Evolutionary conservation across 2,888 invertebrate genomes (phyloP), one percentile per base, ranked within the genome.

Genomic region (Sipha maydis): DNA sequence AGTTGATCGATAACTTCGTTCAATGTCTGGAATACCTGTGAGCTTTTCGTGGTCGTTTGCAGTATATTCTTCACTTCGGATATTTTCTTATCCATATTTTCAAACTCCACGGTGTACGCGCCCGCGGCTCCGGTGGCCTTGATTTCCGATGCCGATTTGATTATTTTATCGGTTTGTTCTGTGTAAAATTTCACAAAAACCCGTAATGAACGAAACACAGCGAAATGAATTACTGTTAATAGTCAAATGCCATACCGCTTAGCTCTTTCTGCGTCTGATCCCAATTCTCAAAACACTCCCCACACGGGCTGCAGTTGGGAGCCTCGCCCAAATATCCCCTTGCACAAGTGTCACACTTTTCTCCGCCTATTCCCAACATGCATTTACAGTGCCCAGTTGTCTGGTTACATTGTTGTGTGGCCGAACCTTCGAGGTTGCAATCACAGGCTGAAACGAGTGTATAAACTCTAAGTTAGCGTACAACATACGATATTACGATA

Each of bases 281-380:
- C 99, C 99, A 99, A 92, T 97, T 99, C 92, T 98, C 96, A 92
- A 99, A 99, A 93, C 99, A 99, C 92, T 99, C 99, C 31, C 99
- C 99, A 92, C 99, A 99, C 1, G 98, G 96, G 84, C 95, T 94
- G 92, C 99, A 99, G 91, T 95, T 93, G 0, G 99, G 98, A 89
- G 98, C 96, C 89, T 94, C 93, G 25, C 99, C 99, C 84, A 97
- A 94, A 91, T 96, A 99, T 1, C 99, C 99, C 90, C 99, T 94
- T 54, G 96, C 98, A 92, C 98, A 99, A 90, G 94, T 94, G 90
- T 98, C 96, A 92, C 99, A 99, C 91, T 97, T 97, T 90, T 96
- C 95, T 19, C 99, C 99, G 79, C 99, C 98, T 89, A 99, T 98
- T 56, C 99, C 99, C 89, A 95, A 94, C 90, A 95, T 94, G 92